A percentile compares a stretch with the other conserved stretches of the same genome.
Evolutionary conservation across 2,113 vertebrate genomes (phyloP).

Genomic region (Bothrops jararaca): DNA sequence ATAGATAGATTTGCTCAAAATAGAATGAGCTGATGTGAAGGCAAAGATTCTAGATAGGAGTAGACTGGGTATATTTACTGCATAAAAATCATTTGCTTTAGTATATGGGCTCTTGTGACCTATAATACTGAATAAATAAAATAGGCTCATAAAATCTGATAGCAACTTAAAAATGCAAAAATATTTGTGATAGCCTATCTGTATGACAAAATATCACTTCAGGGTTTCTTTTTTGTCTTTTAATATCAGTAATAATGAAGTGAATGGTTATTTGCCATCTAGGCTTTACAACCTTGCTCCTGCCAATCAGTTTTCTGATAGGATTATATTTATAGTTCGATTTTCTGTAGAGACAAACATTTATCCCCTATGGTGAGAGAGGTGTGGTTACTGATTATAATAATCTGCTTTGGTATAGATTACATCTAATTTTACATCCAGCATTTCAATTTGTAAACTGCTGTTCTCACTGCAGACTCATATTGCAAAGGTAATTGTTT

Average conservation of each 20-base stretch:
- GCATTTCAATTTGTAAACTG: not conserved
- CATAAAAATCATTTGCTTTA: not conserved
- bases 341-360: not conserved
- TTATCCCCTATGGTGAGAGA: slow-evolving; percentile 15
- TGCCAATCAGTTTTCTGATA: not conserved
- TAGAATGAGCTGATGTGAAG: not conserved
- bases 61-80: not conserved
- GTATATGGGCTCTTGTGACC: not conserved
- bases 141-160: not conserved
- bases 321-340: not conserved
- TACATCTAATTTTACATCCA: slow-evolving; percentile 17
- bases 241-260: not conserved
- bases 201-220: not conserved
- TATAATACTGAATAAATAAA: not conserved
- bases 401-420: slow-evolving; percentile 21
- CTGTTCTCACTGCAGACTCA: not conserved
- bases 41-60: not conserved
- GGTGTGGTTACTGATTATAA: slow-evolving; percentile 8
- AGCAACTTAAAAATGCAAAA: not conserved
- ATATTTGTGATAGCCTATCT: not conserved
- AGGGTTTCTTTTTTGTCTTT: not conserved
- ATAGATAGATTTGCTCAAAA: not conserved
- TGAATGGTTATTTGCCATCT: not conserved
- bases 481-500: not conserved
- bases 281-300: not conserved